Conservation (phyloP, 2,888 invertebrate species). For the Anticlea derivata region DNA sequence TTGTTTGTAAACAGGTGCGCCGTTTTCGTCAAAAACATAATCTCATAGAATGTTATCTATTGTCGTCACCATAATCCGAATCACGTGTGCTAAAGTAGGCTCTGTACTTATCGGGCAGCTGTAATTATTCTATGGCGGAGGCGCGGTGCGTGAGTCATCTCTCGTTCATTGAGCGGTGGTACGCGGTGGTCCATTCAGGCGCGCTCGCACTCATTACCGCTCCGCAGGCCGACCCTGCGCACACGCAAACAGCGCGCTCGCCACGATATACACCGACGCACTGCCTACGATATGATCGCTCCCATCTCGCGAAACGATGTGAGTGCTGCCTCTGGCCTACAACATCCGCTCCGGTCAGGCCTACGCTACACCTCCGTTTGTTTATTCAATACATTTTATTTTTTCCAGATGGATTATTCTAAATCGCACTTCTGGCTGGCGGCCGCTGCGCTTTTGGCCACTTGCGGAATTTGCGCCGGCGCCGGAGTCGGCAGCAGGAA, state of each 20-base stretch:
- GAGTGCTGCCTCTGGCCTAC: constrained; percentile 66
- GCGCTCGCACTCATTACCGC: constrained; percentile 79
- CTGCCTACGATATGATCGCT: constrained; percentile 70
- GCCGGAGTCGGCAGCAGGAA: constrained; percentile 68
- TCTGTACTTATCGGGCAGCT: constrained; percentile 57
- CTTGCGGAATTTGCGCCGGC: constrained; percentile 62
- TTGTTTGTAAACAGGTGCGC: constrained; percentile 41
- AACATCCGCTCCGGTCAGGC: constrained; percentile 62
- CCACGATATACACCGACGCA: constrained; percentile 65
- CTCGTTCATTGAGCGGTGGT: constrained; percentile 63
- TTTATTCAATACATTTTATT: constrained; percentile 43
- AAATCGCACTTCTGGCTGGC: constrained; percentile 73
- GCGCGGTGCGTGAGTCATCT: constrained; percentile 80
- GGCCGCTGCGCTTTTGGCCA: constrained; percentile 66
- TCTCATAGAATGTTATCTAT: constrained; percentile 36
- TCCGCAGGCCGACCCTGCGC: constrained; percentile 82
- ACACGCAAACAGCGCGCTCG: constrained; percentile 72
- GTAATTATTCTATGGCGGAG: constrained; percentile 75
- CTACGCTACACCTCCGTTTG: constrained; percentile 44
- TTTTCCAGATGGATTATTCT: constrained; percentile 75
- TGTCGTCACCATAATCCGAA: constrained; percentile 52
- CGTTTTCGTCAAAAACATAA: constrained; percentile 29
- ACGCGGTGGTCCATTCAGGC: constrained; percentile 71
- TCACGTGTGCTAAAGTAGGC: constrained; percentile 60
- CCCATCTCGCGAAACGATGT: constrained; percentile 72